Evolutionary conservation across 2,797 vertebrate genomes (phyloP).

Genomic region (Gouania willdenowi): DNA sequence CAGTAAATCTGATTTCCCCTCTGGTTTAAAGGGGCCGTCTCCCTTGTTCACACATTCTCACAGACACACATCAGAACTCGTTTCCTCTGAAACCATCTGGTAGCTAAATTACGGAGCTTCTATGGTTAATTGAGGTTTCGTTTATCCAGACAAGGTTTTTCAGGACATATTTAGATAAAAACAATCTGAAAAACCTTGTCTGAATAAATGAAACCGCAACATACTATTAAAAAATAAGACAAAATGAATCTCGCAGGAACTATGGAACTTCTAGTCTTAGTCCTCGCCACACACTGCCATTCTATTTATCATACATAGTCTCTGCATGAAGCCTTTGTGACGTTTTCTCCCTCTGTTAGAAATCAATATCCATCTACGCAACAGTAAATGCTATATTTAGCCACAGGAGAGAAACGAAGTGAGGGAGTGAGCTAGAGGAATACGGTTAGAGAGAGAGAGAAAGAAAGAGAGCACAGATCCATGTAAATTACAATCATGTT

Average conservation of each 20-base stretch:
- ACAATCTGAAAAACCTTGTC: too few species aligned
- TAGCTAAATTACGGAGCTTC: slow-evolving; percentile 70
- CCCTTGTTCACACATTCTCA: slow-evolving; percentile 22
- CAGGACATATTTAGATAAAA: too few species aligned
- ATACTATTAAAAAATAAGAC: too few species aligned
- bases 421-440: slow-evolving; percentile 39
- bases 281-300: slow-evolving; percentile 64
- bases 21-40: slow-evolving; percentile 51
- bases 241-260: too few species aligned
- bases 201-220: too few species aligned
- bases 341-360: slow-evolving; percentile 68
- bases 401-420: slow-evolving; percentile 68
- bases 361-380: slow-evolving; percentile 85
- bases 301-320: slow-evolving; percentile 69
- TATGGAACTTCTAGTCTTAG: slow-evolving; percentile 67
- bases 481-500: slow-evolving; percentile 91
- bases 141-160: too few species aligned
- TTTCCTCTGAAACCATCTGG: slow-evolving; percentile 73
- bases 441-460: slow-evolving; percentile 36
- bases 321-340: slow-evolving; percentile 72
- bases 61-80: slow-evolving; percentile 38
- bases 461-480: slow-evolving; percentile 84
- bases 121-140: too few species aligned
- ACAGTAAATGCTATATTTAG: slow-evolving; percentile 91
- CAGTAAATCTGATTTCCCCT: slow-evolving; percentile 51